Base-by-base conservation (phyloP, 2,797 vertebrate species). In the Spinibarbus caldwelli region DNA sequence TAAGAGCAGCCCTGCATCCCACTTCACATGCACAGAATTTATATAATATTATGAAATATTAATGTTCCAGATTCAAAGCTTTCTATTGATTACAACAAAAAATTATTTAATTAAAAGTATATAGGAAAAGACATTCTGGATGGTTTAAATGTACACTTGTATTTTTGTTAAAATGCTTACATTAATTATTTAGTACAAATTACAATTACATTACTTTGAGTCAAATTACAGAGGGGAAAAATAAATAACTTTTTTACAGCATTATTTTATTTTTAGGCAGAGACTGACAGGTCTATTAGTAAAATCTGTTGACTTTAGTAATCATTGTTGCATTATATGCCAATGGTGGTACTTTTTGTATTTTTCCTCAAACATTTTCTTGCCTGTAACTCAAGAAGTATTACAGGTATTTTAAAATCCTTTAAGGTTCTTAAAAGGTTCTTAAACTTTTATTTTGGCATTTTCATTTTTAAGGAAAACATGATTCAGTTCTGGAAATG, bases 1-100 rank as follows among this genome's bases (percentile, higher is more conserved):
- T 89, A 91, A 87, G 78, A 88, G 75, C 86, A 85, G 81, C 72
- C 80, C 87, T 88, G 72, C 75, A 71, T 81, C 80, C 21, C 6
- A 38, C 76, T 78, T 85, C 78, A 83, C 71, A 71, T 73, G 83
- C 62, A 77, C 67, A 88, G 77, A 81, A 70, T 36, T 6, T 36
- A 38, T 38, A 23, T 54, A 54, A 36, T n/a, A n/a, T 57, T n/a
- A n/a, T n/a, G n/a, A n/a, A n/a, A n/a, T n/a, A n/a, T n/a, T n/a
- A n/a, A n/a, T n/a, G n/a, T n/a, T n/a, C n/a, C n/a, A n/a, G n/a
- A n/a, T n/a, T n/a, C n/a, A n/a, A n/a, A n/a, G n/a, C n/a, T n/a
- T n/a, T n/a, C n/a, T n/a, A n/a, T n/a, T n/a, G n/a, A n/a, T n/a
- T n/a, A n/a, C n/a, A n/a, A n/a, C n/a, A n/a, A n/a, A n/a, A n/a